A percentile compares a stretch with the other conserved stretches of the same genome.
These are phyloP conservation scores for Xylocampa areola DNA, from an alignment of 2,888 invertebrate species.

Conservation along the genomic window DNA sequence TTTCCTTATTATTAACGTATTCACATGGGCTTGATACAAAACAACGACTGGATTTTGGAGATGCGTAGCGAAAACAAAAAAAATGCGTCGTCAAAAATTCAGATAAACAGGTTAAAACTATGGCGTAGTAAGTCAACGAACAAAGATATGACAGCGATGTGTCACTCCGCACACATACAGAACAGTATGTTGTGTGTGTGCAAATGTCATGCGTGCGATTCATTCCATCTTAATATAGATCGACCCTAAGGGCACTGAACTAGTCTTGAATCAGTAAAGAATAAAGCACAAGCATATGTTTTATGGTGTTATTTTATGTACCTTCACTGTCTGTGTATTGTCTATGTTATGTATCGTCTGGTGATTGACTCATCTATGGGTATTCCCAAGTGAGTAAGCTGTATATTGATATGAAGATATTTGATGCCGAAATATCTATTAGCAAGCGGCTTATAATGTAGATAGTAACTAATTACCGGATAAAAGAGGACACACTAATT, in stretches of 20 bases:
- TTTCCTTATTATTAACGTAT: slow-evolving; percentile 41
- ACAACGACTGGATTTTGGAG: slow-evolving; percentile 11
- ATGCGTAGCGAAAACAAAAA: slow-evolving; percentile 10
- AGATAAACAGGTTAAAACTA: slow-evolving; percentile 19
- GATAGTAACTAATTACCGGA: no score
- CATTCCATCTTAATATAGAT: slow-evolving; percentile 34
- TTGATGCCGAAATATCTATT: no score
- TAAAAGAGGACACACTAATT: background rate
- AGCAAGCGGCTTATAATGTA: no score
- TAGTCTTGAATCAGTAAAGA: slow-evolving; percentile 16
- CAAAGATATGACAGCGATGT: slow-evolving; percentile 31
- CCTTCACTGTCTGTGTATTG: background rate
- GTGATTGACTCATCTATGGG: no score
- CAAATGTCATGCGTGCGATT: slow-evolving; percentile 21
- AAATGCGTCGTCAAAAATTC: slow-evolving; percentile 22
- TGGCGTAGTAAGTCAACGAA: slow-evolving; percentile 42
- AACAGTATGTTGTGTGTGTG: slow-evolving; percentile 1
- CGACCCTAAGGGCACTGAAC: slow-evolving; percentile 50
- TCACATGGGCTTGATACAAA: slow-evolving; percentile 15
- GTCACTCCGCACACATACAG: slow-evolving; percentile 24
- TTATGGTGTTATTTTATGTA: slow-evolving; percentile 7
- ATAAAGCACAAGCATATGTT: background rate
- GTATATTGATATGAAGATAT: no score
- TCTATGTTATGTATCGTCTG: background rate
- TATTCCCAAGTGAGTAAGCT: no score